Evolutionary conservation across 2,888 invertebrate genomes (phyloP).

Genomic region (Trichogramma evanescens): DNA sequence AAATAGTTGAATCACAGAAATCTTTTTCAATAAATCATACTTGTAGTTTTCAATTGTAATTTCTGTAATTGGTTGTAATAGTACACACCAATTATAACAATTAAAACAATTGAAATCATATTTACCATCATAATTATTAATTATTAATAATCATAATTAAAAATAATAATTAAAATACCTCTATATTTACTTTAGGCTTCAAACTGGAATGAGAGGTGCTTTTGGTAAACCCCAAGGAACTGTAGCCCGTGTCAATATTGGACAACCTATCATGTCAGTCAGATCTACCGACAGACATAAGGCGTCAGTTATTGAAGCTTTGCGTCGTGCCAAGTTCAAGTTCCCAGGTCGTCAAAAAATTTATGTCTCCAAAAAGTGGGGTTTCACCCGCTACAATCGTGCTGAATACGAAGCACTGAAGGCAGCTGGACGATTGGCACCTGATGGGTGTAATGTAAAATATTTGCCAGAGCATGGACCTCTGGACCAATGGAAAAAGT

Average conservation of each 20-base stretch:
- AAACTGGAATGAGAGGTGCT: slow-evolving; percentile 99
- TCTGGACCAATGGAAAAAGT: slow-evolving; percentile 82
- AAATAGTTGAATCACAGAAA: no score
- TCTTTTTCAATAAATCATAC: no score
- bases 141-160: not conserved
- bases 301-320: slow-evolving; percentile 92
- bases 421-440: slow-evolving; percentile 72
- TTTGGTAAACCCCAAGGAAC: slow-evolving; percentile 99
- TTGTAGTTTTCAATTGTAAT: no score
- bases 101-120: no score
- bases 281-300: slow-evolving; percentile 93
- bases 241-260: slow-evolving; percentile 98
- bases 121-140: slow-evolving; percentile 1
- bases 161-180: not conserved
- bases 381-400: slow-evolving; percentile 95
- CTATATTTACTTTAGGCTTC: slow-evolving; percentile 65
- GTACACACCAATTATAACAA: no score
- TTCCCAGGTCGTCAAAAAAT: slow-evolving; percentile 99
- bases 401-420: slow-evolving; percentile 82
- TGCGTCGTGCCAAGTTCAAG: slow-evolving; percentile 99
- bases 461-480: slow-evolving; percentile 95
- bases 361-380: slow-evolving; percentile 97
- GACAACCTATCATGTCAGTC: slow-evolving; percentile 98
- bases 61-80: no score
- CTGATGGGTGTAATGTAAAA: slow-evolving; percentile 91